A percentile compares a stretch with the other conserved stretches of the same genome.
Conservation (phyloP, 2,797 vertebrate genomes). For the Halcyon smyrnensis region DNA sequence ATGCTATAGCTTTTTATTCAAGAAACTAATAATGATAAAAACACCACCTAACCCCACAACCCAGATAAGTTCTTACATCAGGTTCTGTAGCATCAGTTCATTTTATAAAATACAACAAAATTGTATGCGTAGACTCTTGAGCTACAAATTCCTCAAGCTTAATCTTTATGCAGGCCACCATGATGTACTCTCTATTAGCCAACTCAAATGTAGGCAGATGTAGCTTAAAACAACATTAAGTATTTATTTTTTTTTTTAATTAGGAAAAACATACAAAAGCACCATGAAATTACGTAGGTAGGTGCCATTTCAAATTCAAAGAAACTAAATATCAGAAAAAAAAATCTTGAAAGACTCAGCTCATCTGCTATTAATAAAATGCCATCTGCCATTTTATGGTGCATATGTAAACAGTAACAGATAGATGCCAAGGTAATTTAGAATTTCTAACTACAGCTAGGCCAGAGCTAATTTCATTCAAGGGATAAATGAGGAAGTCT, state of each 20-base stretch:
- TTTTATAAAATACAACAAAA: not conserved
- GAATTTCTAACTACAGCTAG: slow-evolving; percentile 75
- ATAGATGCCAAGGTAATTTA: slow-evolving; percentile 82
- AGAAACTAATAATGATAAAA: not conserved
- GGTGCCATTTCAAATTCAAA: slow-evolving; percentile 24
- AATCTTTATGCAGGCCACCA: not conserved
- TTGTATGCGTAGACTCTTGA: not conserved
- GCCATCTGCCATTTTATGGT: slow-evolving; percentile 79
- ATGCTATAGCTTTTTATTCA: not conserved
- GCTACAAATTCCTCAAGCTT: not conserved
- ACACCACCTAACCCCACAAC: not conserved
- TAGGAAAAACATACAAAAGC: not conserved
- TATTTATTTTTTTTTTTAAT: not conserved
- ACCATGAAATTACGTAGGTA: not conserved
- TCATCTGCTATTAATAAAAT: slow-evolving; percentile 79
- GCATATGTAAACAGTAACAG: slow-evolving; percentile 71
- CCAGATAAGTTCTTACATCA: not conserved
- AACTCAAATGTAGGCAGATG: not conserved
- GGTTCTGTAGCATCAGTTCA: not conserved
- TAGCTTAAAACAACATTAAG: not conserved
- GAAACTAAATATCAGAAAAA: slow-evolving; percentile 37
- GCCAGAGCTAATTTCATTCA: slow-evolving; percentile 82
- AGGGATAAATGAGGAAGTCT: slow-evolving; percentile 82
- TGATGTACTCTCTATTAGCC: not conserved
- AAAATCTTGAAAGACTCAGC: slow-evolving; percentile 41